phyloP scores from a whole-genome alignment of 2,113 vertebrate genomes.

The Galbula dea region DNA sequence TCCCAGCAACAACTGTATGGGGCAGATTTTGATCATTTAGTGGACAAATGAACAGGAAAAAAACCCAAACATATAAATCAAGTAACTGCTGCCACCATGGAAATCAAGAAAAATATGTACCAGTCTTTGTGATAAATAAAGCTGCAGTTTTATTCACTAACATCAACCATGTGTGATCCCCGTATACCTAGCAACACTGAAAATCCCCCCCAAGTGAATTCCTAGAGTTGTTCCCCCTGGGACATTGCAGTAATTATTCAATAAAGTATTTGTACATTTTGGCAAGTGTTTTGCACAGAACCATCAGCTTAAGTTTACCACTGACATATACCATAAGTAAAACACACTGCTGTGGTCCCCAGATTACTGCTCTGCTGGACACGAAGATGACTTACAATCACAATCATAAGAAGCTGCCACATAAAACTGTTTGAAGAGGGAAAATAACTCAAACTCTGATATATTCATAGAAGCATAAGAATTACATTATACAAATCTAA shows the following conservation, averaged over 20 bases:
- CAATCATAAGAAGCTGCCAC: background rate
- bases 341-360: background rate
- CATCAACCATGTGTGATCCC: background rate
- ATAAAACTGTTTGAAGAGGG: background rate
- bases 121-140: background rate
- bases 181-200: background rate
- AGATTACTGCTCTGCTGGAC: background rate
- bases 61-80: background rate
- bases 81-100: background rate
- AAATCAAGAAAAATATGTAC: background rate
- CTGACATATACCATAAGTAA: background rate
- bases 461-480: background rate
- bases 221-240: background rate
- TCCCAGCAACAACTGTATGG: background rate
- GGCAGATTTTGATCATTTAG: background rate
- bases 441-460: background rate
- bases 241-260: background rate
- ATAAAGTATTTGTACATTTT: background rate
- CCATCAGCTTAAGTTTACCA: background rate
- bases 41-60: background rate
- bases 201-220: background rate
- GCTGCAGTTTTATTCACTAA: background rate
- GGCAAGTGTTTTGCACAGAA: background rate
- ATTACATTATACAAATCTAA: background rate
- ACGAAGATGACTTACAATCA: background rate